Evolutionary conservation across 2,888 invertebrate genomes (phyloP).

Genomic region (Drosophila tripunctata): DNA sequence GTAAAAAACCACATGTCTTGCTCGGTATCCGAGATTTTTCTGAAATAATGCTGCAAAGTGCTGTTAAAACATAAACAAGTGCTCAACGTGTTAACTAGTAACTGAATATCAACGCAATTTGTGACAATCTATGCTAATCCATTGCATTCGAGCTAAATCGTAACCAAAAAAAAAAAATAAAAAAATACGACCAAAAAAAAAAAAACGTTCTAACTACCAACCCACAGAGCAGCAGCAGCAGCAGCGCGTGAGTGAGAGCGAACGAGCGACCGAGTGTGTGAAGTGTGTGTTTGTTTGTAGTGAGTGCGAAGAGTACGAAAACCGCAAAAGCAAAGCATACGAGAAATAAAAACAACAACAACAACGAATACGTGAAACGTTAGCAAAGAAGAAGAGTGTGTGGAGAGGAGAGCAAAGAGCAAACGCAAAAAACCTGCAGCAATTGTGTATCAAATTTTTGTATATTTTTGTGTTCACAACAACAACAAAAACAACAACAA

Average conservation of each 20-base stretch:
- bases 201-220: conserved; percentile 60
- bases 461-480: too few species aligned
- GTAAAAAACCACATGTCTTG: conserved; percentile 88
- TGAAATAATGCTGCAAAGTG: conserved; percentile 80
- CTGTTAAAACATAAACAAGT: conserved; percentile 77
- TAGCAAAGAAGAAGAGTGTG: too few species aligned
- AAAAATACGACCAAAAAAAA: conserved; percentile 52
- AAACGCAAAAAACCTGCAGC: conserved; percentile 43
- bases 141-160: conserved; percentile 58
- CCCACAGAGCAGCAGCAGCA: too few species aligned
- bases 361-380: conserved; percentile 52
- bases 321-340: conserved; percentile 67
- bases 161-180: conserved; percentile 58
- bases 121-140: conserved; percentile 50
- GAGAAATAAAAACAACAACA: conserved; percentile 67
- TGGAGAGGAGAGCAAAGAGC: too few species aligned
- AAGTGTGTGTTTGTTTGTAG: too few species aligned
- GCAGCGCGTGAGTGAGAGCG: conserved; percentile 67
- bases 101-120: conserved; percentile 71
- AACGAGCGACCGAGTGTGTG: conserved; percentile 47
- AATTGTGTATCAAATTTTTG: conserved; percentile 63
- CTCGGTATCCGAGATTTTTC: conserved; percentile 79
- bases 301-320: conserved; percentile 58
- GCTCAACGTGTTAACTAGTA: conserved; percentile 65
- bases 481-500: too few species aligned